phyloP scores from a whole-genome alignment of 1,140 invertebrate genomes.

The Drosophila sp. region DNA sequence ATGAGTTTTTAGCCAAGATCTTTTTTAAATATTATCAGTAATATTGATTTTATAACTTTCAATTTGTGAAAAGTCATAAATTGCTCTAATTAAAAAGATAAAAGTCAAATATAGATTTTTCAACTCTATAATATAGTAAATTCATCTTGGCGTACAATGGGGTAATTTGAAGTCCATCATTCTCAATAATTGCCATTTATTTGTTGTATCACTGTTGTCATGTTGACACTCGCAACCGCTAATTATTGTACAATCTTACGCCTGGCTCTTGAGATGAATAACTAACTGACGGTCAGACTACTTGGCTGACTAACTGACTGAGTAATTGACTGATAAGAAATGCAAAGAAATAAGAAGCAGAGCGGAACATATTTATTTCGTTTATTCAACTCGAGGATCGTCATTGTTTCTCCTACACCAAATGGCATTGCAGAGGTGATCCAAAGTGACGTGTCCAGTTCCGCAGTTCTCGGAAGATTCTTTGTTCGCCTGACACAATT shows the following conservation, averaged over 20 bases:
- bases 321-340: conserved; percentile 22
- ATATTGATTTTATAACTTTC: too few species aligned
- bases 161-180: neutral
- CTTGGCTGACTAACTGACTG: neutral
- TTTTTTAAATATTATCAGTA: too few species aligned
- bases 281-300: neutral
- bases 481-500: conserved; percentile 50
- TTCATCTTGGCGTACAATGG: neutral
- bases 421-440: neutral
- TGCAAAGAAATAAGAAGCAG: conserved; percentile 7
- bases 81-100: too few species aligned
- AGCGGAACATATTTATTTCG: neutral
- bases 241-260: conserved; percentile 16
- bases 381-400: conserved; percentile 57
- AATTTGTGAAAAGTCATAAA: too few species aligned
- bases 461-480: conserved; percentile 29
- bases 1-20: too few species aligned
- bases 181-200: neutral
- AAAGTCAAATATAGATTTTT: too few species aligned
- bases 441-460: conserved; percentile 12
- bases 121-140: neutral
- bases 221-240: conserved; percentile 4
- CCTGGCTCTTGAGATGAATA: conserved; percentile 2
- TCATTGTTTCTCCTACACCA: conserved; percentile 12
- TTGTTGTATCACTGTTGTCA: conserved; percentile 1